phyloP scores from a whole-genome alignment of 2,888 invertebrate genomes.

The Leptinotarsa juncta region DNA sequence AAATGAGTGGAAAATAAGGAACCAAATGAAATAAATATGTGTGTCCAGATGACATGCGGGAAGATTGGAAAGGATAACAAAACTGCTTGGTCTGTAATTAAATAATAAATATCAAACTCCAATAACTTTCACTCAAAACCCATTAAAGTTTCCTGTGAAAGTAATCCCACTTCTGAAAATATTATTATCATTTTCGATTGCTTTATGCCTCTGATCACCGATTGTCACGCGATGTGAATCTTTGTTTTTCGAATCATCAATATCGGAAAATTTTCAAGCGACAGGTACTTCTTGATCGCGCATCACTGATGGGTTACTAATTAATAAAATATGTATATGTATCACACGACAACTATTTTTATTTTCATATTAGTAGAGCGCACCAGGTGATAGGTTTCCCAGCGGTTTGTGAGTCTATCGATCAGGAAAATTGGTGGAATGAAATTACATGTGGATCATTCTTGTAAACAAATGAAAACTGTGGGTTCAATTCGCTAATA shows the following conservation, averaged over 20 bases:
- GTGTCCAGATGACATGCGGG: no score
- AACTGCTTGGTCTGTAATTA: conserved; percentile 21
- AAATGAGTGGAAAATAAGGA: no score
- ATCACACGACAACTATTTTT: conserved; percentile 40
- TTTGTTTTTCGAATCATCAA: conserved; percentile 22
- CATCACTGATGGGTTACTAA: conserved; percentile 36
- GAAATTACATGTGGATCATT: conserved; percentile 23
- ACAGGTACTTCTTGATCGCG: conserved; percentile 27
- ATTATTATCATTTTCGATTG: conserved; percentile 36
- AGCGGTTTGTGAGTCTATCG: conserved; percentile 22
- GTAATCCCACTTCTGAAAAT: conserved; percentile 36
- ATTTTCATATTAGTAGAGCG: conserved; percentile 33
- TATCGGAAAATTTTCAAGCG: conserved; percentile 13
- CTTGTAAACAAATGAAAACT: conserved; percentile 11
- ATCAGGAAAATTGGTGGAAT: conserved; percentile 17
- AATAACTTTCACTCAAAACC: conserved; percentile 23
- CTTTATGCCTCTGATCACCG: conserved; percentile 32
- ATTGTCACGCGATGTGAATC: conserved; percentile 35
- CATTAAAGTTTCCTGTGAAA: conserved; percentile 33
- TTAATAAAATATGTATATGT: conserved; percentile 39
- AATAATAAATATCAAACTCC: conserved; percentile 36
- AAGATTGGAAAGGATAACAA: neutral
- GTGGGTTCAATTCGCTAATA: conserved; percentile 9
- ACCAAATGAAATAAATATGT: no score
- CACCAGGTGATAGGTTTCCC: conserved; percentile 37